Percentiles rank a stretch among this genome's conserved stretches.
phyloP scores from a whole-genome alignment of 1,140 invertebrate genomes.

The Procambarus clarkii region DNA sequence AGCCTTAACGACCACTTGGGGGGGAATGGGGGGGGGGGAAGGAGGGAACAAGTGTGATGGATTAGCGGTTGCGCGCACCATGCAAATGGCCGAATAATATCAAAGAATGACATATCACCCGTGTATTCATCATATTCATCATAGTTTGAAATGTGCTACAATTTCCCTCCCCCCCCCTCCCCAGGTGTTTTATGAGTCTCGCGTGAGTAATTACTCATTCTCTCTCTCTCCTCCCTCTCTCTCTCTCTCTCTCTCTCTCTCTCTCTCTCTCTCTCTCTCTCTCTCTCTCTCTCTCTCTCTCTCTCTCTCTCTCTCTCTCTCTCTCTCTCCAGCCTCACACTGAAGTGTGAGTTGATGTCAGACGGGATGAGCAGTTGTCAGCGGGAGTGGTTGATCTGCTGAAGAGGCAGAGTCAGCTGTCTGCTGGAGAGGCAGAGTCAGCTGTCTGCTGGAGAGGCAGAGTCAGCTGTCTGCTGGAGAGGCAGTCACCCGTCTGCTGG shows the following conservation, averaged over 20 bases:
- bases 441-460: too few relatives aligned
- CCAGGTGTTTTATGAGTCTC: background rate
- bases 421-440: too few relatives aligned
- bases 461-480: too few relatives aligned
- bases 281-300: too few relatives aligned
- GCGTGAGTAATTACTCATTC: constrained; percentile 11
- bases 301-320: too few relatives aligned
- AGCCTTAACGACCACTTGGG: background rate
- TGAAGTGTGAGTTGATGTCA: too few relatives aligned
- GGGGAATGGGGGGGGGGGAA: background rate
- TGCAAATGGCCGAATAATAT: constrained; percentile 30
- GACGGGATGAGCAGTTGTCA: too few relatives aligned
- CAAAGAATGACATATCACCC: constrained; percentile 43
- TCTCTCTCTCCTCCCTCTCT: background rate
- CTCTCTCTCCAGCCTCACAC: too few relatives aligned
- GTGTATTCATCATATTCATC: constrained; percentile 56
- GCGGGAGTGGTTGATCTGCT: too few relatives aligned
- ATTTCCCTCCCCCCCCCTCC: background rate
- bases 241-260: too few relatives aligned
- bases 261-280: too few relatives aligned
- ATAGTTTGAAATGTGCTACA: constrained; percentile 5
- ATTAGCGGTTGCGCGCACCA: background rate
- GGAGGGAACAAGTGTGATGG: constrained; percentile 27
- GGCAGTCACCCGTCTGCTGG: background rate
- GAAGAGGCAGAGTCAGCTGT: too few relatives aligned